Evolutionary conservation across 2,113 vertebrate genomes (phyloP).

Genomic region (Drymodes brunneopygia): DNA sequence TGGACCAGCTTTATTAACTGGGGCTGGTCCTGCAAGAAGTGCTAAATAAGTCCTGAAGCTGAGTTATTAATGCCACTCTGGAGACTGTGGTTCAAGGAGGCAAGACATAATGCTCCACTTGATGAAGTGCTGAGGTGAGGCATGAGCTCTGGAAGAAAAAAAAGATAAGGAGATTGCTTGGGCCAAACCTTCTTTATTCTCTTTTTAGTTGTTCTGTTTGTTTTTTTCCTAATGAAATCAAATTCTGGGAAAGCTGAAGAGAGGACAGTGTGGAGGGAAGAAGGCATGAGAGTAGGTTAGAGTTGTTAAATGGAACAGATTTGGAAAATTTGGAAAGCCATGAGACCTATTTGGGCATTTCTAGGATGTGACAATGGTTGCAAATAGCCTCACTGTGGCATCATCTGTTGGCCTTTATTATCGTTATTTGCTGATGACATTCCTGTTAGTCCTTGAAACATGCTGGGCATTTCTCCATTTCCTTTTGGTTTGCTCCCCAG

Average conservation of each 20-base stretch:
- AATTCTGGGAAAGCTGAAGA: not conserved
- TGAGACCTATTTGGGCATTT: not conserved
- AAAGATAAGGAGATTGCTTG: not conserved
- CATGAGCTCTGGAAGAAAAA: not conserved
- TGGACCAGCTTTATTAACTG: not conserved
- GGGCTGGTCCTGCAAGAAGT: not conserved
- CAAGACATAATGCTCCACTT: fast-evolving
- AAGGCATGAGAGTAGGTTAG: not conserved
- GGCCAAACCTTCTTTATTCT: not conserved
- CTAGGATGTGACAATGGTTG: not conserved
- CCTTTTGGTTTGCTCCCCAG: not conserved
- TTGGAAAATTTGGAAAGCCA: not conserved
- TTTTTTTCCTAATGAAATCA: not conserved
- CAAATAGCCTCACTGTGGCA: not conserved
- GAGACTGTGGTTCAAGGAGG: not conserved
- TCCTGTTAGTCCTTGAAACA: slow-evolving; percentile 36
- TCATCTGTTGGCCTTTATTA: not conserved
- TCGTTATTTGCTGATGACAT: not conserved
- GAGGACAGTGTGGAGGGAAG: not conserved
- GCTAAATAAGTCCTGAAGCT: not conserved
- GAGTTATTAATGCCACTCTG: not conserved
- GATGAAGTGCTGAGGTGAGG: not conserved
- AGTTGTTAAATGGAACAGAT: not conserved
- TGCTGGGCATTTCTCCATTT: slow-evolving; percentile 30
- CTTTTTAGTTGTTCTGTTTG: not conserved